phyloP scores from a whole-genome alignment of 2,797 vertebrate genomes.

The Gadopsis bispinosus region DNA sequence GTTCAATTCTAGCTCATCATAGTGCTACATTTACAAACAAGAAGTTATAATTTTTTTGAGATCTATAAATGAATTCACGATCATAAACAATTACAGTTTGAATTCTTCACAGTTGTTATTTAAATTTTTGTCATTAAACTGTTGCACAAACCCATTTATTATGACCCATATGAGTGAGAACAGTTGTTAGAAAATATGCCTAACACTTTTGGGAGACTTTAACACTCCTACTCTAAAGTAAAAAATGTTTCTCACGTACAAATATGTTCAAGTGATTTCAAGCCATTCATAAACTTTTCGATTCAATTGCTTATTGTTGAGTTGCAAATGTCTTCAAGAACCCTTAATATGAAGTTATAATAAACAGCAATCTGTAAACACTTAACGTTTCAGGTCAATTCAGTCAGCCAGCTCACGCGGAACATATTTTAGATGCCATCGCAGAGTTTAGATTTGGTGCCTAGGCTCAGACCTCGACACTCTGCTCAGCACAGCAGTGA shows the following conservation, averaged over 20 bases:
- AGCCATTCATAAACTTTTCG: not conserved
- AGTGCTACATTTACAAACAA: slow-evolving; percentile 1
- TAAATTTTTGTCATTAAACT: not conserved
- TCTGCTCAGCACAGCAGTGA: slow-evolving; percentile 36
- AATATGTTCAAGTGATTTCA: slow-evolving; percentile 12
- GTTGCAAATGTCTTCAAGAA: not conserved
- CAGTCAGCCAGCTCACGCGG: not conserved
- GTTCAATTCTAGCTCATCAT: not conserved
- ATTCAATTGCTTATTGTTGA: not conserved
- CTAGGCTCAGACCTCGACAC: slow-evolving; percentile 52
- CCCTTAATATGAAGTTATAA: not conserved
- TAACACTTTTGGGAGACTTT: slow-evolving; percentile 3
- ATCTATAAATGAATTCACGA: not conserved
- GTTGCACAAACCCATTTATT: not conserved
- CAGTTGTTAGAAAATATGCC: slow-evolving; percentile 2
- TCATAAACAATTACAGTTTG: not conserved
- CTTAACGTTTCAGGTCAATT: slow-evolving; percentile 28
- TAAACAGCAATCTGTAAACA: slow-evolving; percentile 16
- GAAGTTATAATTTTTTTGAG: not conserved
- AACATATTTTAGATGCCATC: slow-evolving; percentile 28
- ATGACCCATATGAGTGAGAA: not conserved
- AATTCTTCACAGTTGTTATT: not conserved
- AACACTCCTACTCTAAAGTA: not conserved
- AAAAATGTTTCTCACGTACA: not conserved
- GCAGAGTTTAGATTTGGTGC: slow-evolving; percentile 35